Evolutionary conservation across 2,888 invertebrate genomes (phyloP).

Genomic region (Odontomyia ornata): DNA sequence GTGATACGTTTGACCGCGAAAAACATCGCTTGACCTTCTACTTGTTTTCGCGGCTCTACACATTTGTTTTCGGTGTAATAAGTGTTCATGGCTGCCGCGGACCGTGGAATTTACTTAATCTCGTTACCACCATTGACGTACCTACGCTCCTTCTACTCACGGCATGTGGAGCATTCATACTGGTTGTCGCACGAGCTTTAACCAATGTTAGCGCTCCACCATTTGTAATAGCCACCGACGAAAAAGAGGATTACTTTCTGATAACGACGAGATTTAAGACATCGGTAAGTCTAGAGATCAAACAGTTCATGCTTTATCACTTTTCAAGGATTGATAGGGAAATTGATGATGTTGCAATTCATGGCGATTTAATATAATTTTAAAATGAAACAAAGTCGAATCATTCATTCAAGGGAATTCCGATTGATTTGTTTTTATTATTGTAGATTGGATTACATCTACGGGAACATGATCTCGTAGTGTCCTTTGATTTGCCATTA

Average conservation of each 20-base stretch:
- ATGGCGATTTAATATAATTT: too few species aligned
- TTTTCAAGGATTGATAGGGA: too few species aligned
- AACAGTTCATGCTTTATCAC: too few species aligned
- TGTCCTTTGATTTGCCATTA: too few species aligned
- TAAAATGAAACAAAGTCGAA: too few species aligned
- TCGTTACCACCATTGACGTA: constrained; percentile 68
- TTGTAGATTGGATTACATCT: too few species aligned
- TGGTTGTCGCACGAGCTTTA: constrained; percentile 75
- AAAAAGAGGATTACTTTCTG: constrained; percentile 80
- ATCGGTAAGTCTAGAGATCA: constrained; percentile 72
- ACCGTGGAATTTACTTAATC: constrained; percentile 79
- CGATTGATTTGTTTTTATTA: too few species aligned
- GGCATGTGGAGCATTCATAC: constrained; percentile 72
- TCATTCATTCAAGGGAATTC: too few species aligned
- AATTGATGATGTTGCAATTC: too few species aligned
- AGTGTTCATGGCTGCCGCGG: constrained; percentile 91
- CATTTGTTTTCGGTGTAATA: constrained; percentile 77
- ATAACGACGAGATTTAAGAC: constrained; percentile 86
- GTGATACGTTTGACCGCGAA: constrained; percentile 72
- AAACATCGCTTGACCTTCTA: constrained; percentile 75
- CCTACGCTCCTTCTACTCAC: constrained; percentile 71
- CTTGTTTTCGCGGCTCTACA: constrained; percentile 76
- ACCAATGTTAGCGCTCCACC: constrained; percentile 86
- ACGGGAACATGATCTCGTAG: too few species aligned
- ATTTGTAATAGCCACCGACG: constrained; percentile 79